Base-by-base conservation (phyloP, 2,113 vertebrate species). In the Pelvicachromis taeniatus region DNA sequence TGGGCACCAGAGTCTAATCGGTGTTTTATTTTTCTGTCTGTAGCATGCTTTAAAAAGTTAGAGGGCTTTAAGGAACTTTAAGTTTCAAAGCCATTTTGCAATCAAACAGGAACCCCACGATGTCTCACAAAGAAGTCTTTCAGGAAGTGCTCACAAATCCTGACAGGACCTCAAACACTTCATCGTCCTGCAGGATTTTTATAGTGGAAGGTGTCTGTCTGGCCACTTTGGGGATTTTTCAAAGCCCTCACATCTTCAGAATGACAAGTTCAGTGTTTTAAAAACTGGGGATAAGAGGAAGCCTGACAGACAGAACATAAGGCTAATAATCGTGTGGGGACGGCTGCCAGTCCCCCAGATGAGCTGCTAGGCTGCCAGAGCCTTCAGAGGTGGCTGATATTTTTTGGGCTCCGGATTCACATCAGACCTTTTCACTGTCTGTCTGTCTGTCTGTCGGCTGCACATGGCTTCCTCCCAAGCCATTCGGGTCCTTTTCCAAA, bases 371-470 rank as follows among this genome's bases (percentile, higher is more conserved):
- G 50, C 84, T 90, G 84, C 85, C 88, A 91, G 89, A 84, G 40
- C 54, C 61, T 73, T 91, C 81, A 88, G 85, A 84, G 80, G 75
- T 48, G 7, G 55, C 85, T 84, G 87, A 80, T 86, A 35, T 77
- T 89, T 90, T 85, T 87, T 88, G 87, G 87, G 89, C 89, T 87
- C 26, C 17, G 19, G 81, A 92, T 83, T 82, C 86, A 79, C 86
- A 84, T 87, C 86, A 58, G 89, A 79, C 63, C 83, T 63, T 61
- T 80, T 80, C 53, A 65, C 63, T 59, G 48, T 85, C 63, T 70
- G 83, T 77, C 21, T 29, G 79, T 50, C 80, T 45, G 87, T 85
- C 81, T 83, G 82, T 75, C 58, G 10, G 80, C 82, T 65, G 78
- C 73, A 65, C 78, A 59, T 89, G 93, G 89, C 91, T 29, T 59